Percentiles rank a stretch among this genome's conserved stretches.
These are phyloP conservation scores for Xiphophorus birchmanni DNA, from an alignment of 2,797 vertebrate species.

Conservation along the genomic window DNA sequence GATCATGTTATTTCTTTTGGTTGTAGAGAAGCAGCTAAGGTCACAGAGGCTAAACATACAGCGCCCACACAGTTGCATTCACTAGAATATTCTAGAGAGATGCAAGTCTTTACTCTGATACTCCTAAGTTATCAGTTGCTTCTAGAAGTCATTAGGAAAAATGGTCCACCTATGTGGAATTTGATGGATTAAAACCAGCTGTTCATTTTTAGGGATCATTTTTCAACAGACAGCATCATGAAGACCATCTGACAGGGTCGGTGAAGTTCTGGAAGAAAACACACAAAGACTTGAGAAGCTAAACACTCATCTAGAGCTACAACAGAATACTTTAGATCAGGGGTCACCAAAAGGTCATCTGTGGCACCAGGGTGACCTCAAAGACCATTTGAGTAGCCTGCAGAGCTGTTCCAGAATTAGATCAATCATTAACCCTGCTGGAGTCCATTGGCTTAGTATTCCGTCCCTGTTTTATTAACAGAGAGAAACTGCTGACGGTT, in stretches of 20 bases:
- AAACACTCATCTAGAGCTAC: neutral
- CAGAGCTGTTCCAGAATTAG: no score
- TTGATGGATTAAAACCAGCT: neutral
- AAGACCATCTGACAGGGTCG: neutral
- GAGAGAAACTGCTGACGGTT: neutral
- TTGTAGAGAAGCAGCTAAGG: slow-evolving; percentile 12
- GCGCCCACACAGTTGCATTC: neutral
- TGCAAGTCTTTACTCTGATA: neutral
- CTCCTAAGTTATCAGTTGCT: neutral
- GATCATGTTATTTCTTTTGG: slow-evolving; percentile 36
- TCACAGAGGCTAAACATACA: slow-evolving; percentile 1
- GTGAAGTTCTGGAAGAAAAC: neutral
- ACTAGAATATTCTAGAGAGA: neutral
- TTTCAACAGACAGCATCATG: neutral
- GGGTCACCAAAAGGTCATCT: no score
- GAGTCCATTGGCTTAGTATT: neutral
- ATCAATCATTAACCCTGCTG: no score
- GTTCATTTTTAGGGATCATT: neutral
- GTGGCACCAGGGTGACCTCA: no score
- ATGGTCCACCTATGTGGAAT: neutral
- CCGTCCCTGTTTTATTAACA: neutral
- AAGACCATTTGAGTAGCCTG: no score
- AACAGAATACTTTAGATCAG: neutral
- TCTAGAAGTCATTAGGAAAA: neutral
- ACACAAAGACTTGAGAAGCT: neutral